Evolutionary conservation across 1,140 invertebrate species (phyloP).

Genomic region (Ostrea denselamellosa): DNA sequence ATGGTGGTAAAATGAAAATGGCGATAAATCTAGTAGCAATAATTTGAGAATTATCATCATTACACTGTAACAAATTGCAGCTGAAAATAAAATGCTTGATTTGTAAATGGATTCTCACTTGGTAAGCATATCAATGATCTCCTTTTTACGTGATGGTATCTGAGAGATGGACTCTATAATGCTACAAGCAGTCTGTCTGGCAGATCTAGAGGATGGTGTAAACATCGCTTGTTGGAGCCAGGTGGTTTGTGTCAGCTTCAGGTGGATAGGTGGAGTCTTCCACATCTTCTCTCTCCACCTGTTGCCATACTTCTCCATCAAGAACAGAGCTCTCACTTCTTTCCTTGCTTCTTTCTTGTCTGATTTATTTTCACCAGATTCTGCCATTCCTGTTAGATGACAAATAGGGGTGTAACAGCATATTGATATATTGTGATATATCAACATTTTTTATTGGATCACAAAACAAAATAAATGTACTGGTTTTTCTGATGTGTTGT

Average conservation of each 20-base stretch:
- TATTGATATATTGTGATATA: too few species aligned
- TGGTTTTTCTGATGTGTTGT: too few species aligned
- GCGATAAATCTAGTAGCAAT: too few species aligned
- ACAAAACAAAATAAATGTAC: too few species aligned
- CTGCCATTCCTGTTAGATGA: not conserved
- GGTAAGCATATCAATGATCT: constrained; percentile 91
- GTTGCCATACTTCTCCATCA: constrained; percentile 88
- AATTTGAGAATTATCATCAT: not conserved
- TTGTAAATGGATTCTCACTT: constrained; percentile 69
- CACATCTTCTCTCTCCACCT: constrained; percentile 80
- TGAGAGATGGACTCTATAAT: constrained; percentile 90
- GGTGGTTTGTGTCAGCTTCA: constrained; percentile 80
- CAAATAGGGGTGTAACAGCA: too few species aligned
- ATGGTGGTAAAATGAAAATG: too few species aligned
- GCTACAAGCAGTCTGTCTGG: constrained; percentile 92
- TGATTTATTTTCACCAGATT: constrained; percentile 41
- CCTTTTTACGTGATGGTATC: constrained; percentile 72
- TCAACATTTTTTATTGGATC: too few species aligned
- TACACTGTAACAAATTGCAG: not conserved
- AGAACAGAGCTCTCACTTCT: constrained; percentile 82
- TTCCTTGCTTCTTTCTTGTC: constrained; percentile 66
- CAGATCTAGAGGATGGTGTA: constrained; percentile 92
- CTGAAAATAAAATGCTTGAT: not conserved
- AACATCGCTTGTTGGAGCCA: constrained; percentile 95
- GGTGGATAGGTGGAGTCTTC: constrained; percentile 68